These are phyloP conservation scores for Cephus spinipes DNA, from an alignment of 2,888 invertebrate genomes.

Conservation along the genomic window DNA sequence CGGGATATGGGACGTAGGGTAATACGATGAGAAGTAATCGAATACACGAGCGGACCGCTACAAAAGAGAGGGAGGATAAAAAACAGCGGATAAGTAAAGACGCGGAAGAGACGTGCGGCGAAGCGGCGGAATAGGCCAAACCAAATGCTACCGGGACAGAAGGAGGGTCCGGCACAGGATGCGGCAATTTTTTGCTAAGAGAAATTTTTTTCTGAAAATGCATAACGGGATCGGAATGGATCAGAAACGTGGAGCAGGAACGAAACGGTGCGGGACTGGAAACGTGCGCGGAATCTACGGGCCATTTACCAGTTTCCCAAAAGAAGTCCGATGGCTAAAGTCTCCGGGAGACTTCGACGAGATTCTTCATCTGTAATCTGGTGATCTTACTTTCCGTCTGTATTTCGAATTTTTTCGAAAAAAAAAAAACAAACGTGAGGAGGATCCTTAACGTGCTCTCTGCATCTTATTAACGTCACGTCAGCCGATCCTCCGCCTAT, in stretches of 20 bases:
- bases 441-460: conserved; percentile 30
- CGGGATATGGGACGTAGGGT: neutral
- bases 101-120: conserved; percentile 9
- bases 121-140: conserved; percentile 12
- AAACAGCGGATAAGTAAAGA: conserved; percentile 9
- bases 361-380: too few species aligned
- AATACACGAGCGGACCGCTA: conserved; percentile 4
- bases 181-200: conserved; percentile 44
- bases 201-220: conserved; percentile 36
- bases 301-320: neutral
- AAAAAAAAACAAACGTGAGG: conserved; percentile 29
- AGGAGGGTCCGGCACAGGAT: conserved; percentile 45
- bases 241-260: conserved; percentile 18
- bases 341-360: neutral
- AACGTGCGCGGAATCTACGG: conserved; percentile 44
- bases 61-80: conserved; percentile 9
- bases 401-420: conserved; percentile 28
- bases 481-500: conserved; percentile 12
- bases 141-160: conserved; percentile 2
- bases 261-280: conserved; percentile 23
- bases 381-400: too few species aligned
- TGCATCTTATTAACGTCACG: conserved; percentile 55
- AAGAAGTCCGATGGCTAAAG: neutral
- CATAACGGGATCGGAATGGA: conserved; percentile 41
- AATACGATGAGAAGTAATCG: conserved; percentile 11